Evolutionary conservation across 2,888 invertebrate genomes (phyloP).

Genomic region (Eubasilissa splendida): DNA sequence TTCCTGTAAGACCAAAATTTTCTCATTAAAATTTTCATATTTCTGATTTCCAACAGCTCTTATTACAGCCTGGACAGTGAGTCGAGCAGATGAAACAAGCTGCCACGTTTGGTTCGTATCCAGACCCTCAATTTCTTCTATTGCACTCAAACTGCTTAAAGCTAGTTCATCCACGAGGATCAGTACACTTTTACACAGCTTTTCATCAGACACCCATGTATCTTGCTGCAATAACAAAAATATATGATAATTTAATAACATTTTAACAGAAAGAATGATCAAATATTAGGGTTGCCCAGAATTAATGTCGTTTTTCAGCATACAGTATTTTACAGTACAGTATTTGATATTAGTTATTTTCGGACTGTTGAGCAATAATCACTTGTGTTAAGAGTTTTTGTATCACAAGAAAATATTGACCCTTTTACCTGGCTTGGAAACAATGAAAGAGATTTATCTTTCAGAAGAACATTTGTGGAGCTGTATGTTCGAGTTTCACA

Average conservation of each 20-base stretch:
- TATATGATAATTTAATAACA: neutral
- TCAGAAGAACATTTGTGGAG: too few species aligned
- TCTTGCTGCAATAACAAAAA: constrained; percentile 64
- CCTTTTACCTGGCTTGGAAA: too few species aligned
- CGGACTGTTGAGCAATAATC: too few species aligned
- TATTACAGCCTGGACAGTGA: constrained; percentile 74
- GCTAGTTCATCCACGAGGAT: constrained; percentile 74
- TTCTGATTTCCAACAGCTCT: constrained; percentile 69
- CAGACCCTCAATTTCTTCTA: constrained; percentile 67
- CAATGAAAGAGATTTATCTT: too few species aligned
- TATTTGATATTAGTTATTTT: too few species aligned
- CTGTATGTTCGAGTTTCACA: too few species aligned
- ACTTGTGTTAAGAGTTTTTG: too few species aligned
- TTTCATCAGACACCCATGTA: constrained; percentile 74
- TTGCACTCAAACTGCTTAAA: constrained; percentile 73
- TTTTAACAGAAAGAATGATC: too few species aligned
- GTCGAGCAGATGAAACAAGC: constrained; percentile 73
- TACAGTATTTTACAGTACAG: too few species aligned
- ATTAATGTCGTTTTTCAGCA: too few species aligned
- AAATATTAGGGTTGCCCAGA: too few species aligned
- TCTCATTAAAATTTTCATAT: constrained; percentile 66
- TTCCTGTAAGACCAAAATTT: constrained; percentile 64
- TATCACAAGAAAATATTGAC: too few species aligned
- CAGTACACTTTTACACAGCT: constrained; percentile 76
- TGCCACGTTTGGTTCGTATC: constrained; percentile 72